Conservation (phyloP, 2,888 invertebrate genomes). For the Apamea epomidion region DNA sequence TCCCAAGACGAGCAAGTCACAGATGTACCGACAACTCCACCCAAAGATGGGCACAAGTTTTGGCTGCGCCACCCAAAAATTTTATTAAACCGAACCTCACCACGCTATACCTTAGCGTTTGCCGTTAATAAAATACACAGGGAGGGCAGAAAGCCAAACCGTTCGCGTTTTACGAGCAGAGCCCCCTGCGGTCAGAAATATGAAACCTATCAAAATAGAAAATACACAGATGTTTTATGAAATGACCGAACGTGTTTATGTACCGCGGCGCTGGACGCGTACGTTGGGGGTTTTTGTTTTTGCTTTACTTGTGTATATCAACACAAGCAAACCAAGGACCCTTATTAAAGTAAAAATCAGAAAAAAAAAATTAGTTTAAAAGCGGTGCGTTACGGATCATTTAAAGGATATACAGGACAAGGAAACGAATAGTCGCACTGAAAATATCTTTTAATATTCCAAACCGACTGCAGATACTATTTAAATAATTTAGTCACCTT, state of each 20-base stretch:
- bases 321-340: no score
- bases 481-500: no score
- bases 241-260: slow-evolving; percentile 78
- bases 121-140: slow-evolving; percentile 76
- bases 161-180: slow-evolving; percentile 75
- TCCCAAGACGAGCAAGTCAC: slow-evolving; percentile 30
- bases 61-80: slow-evolving; percentile 65
- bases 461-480: no score
- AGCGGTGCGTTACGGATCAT: no score
- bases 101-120: slow-evolving; percentile 73
- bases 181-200: slow-evolving; percentile 82
- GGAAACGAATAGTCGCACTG: no score
- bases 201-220: slow-evolving; percentile 83
- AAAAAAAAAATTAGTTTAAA: no score
- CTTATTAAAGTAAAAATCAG: no score
- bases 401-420: no score
- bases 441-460: no score
- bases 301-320: background rate
- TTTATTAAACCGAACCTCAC: slow-evolving; percentile 71
- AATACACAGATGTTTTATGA: slow-evolving; percentile 77
- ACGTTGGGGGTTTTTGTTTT: slow-evolving; percentile 58
- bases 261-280: slow-evolving; percentile 60
- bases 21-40: slow-evolving; percentile 55
- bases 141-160: slow-evolving; percentile 80
- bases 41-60: slow-evolving; percentile 54